Percentiles rank a stretch among this genome's conserved stretches.
Conservation (phyloP, 2,113 vertebrate genomes). For the Trogon melanurus region DNA sequence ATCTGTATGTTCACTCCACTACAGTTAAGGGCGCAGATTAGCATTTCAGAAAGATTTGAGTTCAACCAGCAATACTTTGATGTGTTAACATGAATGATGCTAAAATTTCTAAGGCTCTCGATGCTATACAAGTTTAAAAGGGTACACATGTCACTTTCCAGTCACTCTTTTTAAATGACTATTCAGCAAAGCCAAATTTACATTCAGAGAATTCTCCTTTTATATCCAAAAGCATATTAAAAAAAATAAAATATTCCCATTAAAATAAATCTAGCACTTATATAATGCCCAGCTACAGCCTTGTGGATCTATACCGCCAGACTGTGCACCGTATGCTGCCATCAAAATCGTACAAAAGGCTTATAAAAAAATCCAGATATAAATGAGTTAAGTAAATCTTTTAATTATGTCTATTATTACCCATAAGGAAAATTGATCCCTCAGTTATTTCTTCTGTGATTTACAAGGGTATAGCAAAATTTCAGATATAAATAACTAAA, state of each 20-base stretch:
- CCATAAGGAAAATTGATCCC: background rate
- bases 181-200: conserved; percentile 9
- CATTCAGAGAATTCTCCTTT: conserved; percentile 31
- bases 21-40: conserved; percentile 56
- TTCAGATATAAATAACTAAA: background rate
- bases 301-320: background rate
- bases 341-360: background rate
- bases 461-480: background rate
- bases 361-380: background rate
- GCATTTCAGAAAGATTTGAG: conserved; percentile 67
- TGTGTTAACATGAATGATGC: conserved; percentile 52
- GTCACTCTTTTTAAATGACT: conserved; percentile 20
- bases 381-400: conserved; percentile 8
- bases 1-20: conserved; percentile 61
- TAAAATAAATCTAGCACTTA: background rate
- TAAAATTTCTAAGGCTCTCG: conserved; percentile 56
- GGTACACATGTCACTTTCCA: conserved; percentile 40
- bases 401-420: background rate
- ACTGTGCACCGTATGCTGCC: background rate
- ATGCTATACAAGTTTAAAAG: conserved; percentile 31
- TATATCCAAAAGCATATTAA: conserved; percentile 12
- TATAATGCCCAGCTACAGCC: background rate
- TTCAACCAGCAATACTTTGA: conserved; percentile 61
- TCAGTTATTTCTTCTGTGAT: background rate
- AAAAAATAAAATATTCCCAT: background rate